Conservation (phyloP, 1,140 invertebrate genomes). For the Drosophila chauvacae region DNA sequence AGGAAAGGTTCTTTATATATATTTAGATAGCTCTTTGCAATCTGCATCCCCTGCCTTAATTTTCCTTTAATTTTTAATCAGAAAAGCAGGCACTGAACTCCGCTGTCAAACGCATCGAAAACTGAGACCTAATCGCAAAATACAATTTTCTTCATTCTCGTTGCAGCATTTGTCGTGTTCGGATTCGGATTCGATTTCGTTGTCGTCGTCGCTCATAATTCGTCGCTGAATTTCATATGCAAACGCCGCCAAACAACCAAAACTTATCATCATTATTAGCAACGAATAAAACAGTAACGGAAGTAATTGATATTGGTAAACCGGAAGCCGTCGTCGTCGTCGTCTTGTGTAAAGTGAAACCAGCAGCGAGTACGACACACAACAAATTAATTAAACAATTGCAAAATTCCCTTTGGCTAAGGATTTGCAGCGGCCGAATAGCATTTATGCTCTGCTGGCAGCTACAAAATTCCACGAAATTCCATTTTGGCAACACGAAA, state of each 20-base stretch:
- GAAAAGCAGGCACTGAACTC: slow-evolving; percentile 61
- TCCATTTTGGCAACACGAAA: slow-evolving; percentile 75
- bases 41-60: slow-evolving; percentile 2
- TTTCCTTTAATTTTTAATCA: not conserved
- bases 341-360: slow-evolving; percentile 1
- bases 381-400: slow-evolving; percentile 77
- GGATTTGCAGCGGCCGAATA: slow-evolving; percentile 65
- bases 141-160: slow-evolving; percentile 72
- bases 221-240: slow-evolving; percentile 40
- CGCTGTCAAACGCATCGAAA: slow-evolving; percentile 62
- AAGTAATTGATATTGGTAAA: slow-evolving; percentile 17
- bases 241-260: slow-evolving; percentile 7
- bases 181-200: slow-evolving; percentile 65
- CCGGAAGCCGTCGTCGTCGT: slow-evolving; percentile 34
- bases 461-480: slow-evolving; percentile 76
- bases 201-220: slow-evolving; percentile 12
- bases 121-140: slow-evolving; percentile 43
- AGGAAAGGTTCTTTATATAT: not conserved
- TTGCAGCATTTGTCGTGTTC: slow-evolving; percentile 83
- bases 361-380: slow-evolving; percentile 52
- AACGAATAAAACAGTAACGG: slow-evolving; percentile 19
- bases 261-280: slow-evolving; percentile 23
- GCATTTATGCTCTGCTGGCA: slow-evolving; percentile 65
- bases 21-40: slow-evolving; percentile 11
- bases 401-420: slow-evolving; percentile 84